Evolutionary conservation across 2,888 invertebrate genomes (phyloP).

Genomic region (Amphipyra berbera): DNA sequence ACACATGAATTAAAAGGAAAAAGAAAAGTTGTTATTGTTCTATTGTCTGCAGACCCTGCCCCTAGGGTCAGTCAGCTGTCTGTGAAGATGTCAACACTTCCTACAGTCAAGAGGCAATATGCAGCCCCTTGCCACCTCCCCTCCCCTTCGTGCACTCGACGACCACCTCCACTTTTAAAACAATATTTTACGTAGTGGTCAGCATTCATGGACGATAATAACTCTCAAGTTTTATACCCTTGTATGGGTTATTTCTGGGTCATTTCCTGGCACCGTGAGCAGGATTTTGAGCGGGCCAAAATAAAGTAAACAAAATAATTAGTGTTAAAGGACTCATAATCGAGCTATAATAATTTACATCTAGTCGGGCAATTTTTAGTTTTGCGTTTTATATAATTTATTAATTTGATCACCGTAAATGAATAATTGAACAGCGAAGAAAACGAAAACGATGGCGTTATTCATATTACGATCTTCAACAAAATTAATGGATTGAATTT

Average conservation of each 20-base stretch:
- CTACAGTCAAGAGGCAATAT: conserved; percentile 37
- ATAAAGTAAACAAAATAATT: conserved; percentile 1
- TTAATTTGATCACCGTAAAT: no score
- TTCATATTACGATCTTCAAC: no score
- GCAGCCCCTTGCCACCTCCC: conserved; percentile 6
- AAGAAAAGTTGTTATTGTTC: conserved; percentile 1
- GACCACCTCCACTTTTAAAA: conserved; percentile 2
- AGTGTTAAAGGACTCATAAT: no score
- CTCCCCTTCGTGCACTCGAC: not conserved
- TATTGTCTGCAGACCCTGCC: conserved; percentile 4
- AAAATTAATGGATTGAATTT: no score
- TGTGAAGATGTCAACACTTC: conserved; percentile 55
- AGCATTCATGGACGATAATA: not conserved
- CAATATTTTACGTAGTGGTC: conserved; percentile 1
- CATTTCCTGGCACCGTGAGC: not conserved
- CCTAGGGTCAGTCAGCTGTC: conserved; percentile 11
- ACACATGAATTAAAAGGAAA: not conserved
- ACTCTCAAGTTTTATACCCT: not conserved
- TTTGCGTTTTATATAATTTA: no score
- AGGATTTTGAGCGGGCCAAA: not conserved
- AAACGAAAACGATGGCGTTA: no score
- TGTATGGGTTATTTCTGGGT: not conserved
- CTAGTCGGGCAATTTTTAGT: no score
- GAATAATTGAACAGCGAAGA: no score
- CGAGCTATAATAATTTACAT: no score